These are phyloP conservation scores for Bombus superbus DNA, from an alignment of 1,140 invertebrate genomes.

Conservation along the genomic window DNA sequence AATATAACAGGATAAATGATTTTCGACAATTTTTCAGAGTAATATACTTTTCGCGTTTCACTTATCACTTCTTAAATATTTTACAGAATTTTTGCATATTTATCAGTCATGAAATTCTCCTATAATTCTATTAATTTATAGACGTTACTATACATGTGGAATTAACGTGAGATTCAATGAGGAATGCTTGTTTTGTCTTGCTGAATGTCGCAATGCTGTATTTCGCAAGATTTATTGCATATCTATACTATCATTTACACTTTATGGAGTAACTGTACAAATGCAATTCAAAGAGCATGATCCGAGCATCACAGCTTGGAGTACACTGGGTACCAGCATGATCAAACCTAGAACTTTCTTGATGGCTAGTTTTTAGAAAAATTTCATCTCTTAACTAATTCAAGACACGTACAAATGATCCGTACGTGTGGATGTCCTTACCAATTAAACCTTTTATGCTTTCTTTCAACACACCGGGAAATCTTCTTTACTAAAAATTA, in stretches of 20 bases:
- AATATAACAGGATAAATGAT: no score
- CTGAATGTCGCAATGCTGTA: not conserved
- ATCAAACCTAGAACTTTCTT: not conserved
- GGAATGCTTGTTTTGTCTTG: constrained; percentile 10
- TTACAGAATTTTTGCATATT: not conserved
- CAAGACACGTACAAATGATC: not conserved
- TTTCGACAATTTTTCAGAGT: no score
- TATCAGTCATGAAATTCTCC: not conserved
- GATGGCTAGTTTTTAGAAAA: not conserved
- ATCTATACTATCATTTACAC: not conserved
- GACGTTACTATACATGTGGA: not conserved
- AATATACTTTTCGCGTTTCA: not conserved
- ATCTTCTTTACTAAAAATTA: not conserved
- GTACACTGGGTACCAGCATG: no score
- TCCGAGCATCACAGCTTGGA: no score
- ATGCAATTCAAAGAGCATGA: no score
- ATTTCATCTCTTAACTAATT: not conserved
- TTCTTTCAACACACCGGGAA: not conserved
- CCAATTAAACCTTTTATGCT: constrained; percentile 1
- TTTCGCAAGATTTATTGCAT: not conserved
- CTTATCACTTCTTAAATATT: not conserved
- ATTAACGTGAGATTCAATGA: not conserved
- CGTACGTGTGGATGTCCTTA: not conserved
- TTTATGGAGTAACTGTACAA: no score
- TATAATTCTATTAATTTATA: not conserved